Evolutionary conservation across 2,113 vertebrate species (phyloP).

Genomic region (Tragulus kanchil): DNA sequence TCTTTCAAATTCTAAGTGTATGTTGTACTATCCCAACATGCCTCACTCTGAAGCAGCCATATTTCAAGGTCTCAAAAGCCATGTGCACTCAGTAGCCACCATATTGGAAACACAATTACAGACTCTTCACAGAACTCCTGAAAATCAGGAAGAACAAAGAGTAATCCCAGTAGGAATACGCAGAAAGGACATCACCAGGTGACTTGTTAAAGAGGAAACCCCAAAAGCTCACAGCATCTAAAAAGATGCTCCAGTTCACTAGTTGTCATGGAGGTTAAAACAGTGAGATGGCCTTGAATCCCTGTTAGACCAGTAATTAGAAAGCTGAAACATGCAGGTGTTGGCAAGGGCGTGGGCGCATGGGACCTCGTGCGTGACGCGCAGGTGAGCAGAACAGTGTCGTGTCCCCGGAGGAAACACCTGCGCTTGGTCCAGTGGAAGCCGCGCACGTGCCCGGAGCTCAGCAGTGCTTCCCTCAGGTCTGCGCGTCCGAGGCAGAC

Average conservation of each 20-base stretch:
- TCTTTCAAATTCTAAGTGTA: background rate
- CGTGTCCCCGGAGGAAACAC: background rate
- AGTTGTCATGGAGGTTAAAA: background rate
- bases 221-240: background rate
- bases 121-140: background rate
- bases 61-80: background rate
- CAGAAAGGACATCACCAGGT: background rate
- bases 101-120: background rate
- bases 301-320: background rate
- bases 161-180: background rate
- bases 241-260: background rate
- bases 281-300: background rate
- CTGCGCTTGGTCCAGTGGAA: background rate
- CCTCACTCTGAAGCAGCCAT: background rate
- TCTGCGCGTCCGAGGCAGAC: background rate
- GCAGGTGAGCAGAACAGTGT: background rate
- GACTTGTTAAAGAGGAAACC: background rate
- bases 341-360: fast-evolving
- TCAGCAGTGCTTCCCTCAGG: background rate
- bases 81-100: too few relatives aligned
- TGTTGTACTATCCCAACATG: background rate
- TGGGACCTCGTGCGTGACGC: background rate
- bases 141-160: background rate
- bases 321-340: background rate
- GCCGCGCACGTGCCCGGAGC: fast-evolving